A percentile compares a stretch with the other conserved stretches of the same genome.
Evolutionary conservation across 2,113 vertebrate species (phyloP).

Genomic region (Equus quagga): DNA sequence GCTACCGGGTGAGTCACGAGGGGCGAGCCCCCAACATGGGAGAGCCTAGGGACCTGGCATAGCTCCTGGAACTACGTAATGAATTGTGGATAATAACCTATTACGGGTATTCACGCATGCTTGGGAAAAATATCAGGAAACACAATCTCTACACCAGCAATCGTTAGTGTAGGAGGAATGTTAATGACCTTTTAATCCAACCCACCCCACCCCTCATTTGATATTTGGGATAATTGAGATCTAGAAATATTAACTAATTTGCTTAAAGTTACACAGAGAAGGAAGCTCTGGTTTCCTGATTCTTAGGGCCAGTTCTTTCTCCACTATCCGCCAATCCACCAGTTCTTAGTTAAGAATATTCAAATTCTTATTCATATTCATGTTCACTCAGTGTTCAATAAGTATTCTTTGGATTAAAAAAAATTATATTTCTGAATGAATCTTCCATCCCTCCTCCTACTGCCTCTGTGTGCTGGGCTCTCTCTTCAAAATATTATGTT

Average conservation of each 20-base stretch:
- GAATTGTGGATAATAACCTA: background rate
- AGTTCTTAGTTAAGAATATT: background rate
- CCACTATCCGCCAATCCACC: background rate
- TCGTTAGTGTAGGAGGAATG: background rate
- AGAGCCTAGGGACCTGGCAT: background rate
- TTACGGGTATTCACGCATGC: background rate
- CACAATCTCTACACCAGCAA: background rate
- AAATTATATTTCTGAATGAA: background rate
- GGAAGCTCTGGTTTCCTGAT: background rate
- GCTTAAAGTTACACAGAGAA: conserved; percentile 33
- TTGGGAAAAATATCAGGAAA: background rate
- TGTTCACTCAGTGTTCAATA: background rate
- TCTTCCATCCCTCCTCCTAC: background rate
- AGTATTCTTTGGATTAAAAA: background rate
- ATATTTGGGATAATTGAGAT: background rate
- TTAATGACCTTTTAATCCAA: background rate
- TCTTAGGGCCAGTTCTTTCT: background rate
- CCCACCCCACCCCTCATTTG: background rate
- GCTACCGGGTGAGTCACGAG: background rate
- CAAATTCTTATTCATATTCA: background rate
- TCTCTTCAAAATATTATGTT: background rate
- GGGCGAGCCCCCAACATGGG: rapidly evolving
- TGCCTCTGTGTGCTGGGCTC: background rate
- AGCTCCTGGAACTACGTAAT: background rate
- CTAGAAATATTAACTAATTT: conserved; percentile 10